Base-by-base conservation (phyloP, 2,113 vertebrate genomes). In the Sinocyclocheilus maitianheensis region DNA sequence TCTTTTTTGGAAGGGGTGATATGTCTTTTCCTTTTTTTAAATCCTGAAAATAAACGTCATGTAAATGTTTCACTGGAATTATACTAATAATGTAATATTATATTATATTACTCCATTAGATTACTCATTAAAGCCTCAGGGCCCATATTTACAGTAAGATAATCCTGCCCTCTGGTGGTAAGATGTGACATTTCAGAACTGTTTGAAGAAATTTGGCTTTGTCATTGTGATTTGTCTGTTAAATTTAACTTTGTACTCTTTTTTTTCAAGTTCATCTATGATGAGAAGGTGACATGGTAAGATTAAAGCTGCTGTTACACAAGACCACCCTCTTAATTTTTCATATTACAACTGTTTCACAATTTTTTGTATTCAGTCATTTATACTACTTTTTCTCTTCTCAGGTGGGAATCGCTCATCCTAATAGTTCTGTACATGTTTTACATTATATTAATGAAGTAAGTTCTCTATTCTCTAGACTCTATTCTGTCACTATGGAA, bases 391-490 rank as follows among this genome's bases (percentile, higher is more conserved):
- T 71, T 85, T 24, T 91, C 67, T 75, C 88, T 88, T 89, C 92
- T 6, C 93, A 99, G 98, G 98, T 98, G 97, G 97, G 98, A 99
- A 90, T 98, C 98, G 51, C 93, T 99, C 71, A 96, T 97, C 13
- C 91, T 99, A 40, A 95, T 99, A 80, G 89, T 97, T 90, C 98
- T 99, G 97, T 99, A 99, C 16, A 65, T 97, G 48, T 93, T 98
- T 94, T 99, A 99, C 95, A 99, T 99, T 90, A 11, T 98, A 87
- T 97, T 99, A 89, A 99, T 99, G 98, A 99, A 99, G 98, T 99
- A 95, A 98, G 98, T 96, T 88, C 84, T 71, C 4, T 1, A 62
- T 40, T 51, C 60, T 84, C 10, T 13, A 3, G 34, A 22, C 83
- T 71, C 4, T 1, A 67, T 40, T 51, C 60, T 84, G 24, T 53